Conservation (phyloP, 2,888 invertebrate species). For the Tachina lurida region DNA sequence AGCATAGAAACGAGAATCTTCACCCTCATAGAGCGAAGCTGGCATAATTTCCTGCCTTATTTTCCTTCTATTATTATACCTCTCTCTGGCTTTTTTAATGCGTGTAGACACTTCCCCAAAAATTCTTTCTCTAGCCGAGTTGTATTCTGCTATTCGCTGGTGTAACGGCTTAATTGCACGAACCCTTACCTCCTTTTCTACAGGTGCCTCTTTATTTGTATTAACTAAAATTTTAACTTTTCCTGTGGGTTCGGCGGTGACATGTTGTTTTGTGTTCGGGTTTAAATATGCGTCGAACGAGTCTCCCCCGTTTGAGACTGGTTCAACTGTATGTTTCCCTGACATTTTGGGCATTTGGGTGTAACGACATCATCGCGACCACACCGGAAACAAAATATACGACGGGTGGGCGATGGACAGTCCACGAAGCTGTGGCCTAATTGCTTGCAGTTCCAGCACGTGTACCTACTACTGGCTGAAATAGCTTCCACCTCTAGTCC, state of each 20-base stretch:
- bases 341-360: constrained; percentile 8
- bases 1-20: constrained; percentile 10
- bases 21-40: constrained; percentile 9
- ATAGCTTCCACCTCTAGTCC: not conserved
- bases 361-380: not conserved
- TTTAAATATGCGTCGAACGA: constrained; percentile 7
- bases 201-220: not conserved
- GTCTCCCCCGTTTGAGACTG: constrained; percentile 22
- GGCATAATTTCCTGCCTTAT: constrained; percentile 11
- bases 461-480: not conserved
- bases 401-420: not conserved
- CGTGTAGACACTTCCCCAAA: not conserved
- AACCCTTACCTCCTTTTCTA: not conserved
- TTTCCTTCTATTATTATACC: not conserved
- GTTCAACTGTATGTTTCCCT: constrained; percentile 23
- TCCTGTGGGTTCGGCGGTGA: not conserved
- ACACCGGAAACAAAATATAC: not conserved
- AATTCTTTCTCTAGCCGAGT: not conserved
- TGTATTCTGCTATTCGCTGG: not conserved
- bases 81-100: too few species aligned
- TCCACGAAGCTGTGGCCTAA: not conserved
- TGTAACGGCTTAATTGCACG: not conserved
- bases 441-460: not conserved
- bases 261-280: not conserved
- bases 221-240: not conserved